Conservation (phyloP, 2,888 invertebrate species). For the Congeria kusceri region DNA sequence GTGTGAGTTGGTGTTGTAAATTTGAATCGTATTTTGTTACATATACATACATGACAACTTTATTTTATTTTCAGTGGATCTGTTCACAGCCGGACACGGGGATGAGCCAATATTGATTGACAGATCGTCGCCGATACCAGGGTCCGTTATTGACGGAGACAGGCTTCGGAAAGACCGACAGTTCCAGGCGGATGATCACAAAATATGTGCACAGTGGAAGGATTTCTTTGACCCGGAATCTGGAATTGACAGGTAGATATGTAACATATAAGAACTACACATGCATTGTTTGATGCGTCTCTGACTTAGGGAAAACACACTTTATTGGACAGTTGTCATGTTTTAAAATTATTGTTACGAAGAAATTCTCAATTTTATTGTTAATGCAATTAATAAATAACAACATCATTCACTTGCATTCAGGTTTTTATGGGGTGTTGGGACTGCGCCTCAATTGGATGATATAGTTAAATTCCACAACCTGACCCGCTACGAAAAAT, state of each 20-base stretch:
- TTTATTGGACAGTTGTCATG: too few species aligned
- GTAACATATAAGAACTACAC: background rate
- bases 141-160: slow-evolving; percentile 72
- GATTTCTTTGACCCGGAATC: slow-evolving; percentile 76
- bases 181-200: slow-evolving; percentile 61
- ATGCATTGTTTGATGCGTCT: background rate
- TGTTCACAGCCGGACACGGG: slow-evolving; percentile 70
- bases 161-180: slow-evolving; percentile 53
- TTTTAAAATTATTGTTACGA: too few species aligned
- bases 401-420: background rate
- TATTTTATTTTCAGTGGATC: slow-evolving; percentile 68
- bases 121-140: slow-evolving; percentile 68
- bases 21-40: background rate
- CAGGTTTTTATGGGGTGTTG: slow-evolving; percentile 69
- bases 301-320: too few species aligned
- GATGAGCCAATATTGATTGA: slow-evolving; percentile 76
- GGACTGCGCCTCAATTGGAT: slow-evolving; percentile 57
- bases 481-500: slow-evolving; percentile 57
- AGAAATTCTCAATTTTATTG: too few species aligned
- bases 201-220: slow-evolving; percentile 73
- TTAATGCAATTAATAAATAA: too few species aligned
- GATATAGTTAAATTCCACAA: slow-evolving; percentile 62
- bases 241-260: slow-evolving; percentile 68
- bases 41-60: background rate
- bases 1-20: too few species aligned